phyloP scores from a whole-genome alignment of 2,797 vertebrate genomes.

The Anas bernieri region DNA sequence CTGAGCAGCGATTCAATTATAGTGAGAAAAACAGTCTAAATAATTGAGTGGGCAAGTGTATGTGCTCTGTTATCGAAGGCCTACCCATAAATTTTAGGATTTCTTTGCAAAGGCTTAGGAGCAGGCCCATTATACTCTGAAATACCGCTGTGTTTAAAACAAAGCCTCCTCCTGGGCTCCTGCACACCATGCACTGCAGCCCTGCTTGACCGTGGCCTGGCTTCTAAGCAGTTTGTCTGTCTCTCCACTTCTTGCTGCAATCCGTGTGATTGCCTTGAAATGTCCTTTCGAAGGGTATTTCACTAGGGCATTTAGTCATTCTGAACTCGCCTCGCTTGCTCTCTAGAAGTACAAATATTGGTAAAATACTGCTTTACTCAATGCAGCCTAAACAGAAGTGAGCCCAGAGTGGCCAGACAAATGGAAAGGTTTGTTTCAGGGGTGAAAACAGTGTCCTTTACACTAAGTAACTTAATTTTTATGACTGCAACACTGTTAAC shows the following conservation, averaged over 20 bases:
- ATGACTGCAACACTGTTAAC: not conserved
- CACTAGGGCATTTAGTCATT: not conserved
- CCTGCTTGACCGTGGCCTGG: not conserved
- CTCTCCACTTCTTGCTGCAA: not conserved
- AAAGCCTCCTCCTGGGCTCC: not conserved
- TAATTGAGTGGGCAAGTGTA: not conserved
- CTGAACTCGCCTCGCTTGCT: not conserved
- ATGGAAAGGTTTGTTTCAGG: not conserved
- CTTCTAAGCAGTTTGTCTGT: not conserved
- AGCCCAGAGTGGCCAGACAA: not conserved
- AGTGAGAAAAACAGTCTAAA: not conserved
- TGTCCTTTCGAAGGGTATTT: not conserved
- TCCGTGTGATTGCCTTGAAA: not conserved
- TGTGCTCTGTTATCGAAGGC: not conserved
- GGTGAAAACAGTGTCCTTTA: not conserved
- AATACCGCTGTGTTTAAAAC: not conserved
- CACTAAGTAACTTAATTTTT: not conserved
- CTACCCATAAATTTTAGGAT: not conserved
- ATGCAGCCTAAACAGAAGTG: not conserved
- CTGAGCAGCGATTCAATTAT: not conserved
- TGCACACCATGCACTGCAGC: not conserved
- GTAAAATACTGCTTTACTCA: not conserved
- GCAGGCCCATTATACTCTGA: not conserved
- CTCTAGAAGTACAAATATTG: not conserved
- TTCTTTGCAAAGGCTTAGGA: not conserved